Evolutionary conservation across 2,797 vertebrate genomes (phyloP), one percentile per base, ranked within the genome.

Genomic region (Clarias fuscus): DNA sequence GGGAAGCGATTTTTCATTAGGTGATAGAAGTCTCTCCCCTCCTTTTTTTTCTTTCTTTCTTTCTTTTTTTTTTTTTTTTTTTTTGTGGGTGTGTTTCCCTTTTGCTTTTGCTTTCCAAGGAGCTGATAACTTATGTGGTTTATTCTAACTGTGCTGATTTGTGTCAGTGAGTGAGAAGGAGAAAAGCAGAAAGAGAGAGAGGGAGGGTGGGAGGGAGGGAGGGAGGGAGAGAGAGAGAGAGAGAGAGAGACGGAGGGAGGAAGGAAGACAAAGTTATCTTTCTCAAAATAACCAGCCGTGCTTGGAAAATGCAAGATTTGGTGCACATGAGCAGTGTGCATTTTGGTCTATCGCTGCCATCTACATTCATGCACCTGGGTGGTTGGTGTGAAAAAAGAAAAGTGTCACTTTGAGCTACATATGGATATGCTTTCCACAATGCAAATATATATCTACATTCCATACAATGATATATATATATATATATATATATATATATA

Each of bases 1-100:
- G 97, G 97, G 95, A 96, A 97, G 97, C 97, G 98, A 97, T 98
- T 99, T 98, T 99, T 98, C 97, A 98, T 99, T 98, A 99, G 98
- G 97, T 97, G 97, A 99, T 99, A 98, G 97, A 99, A 98, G 97
- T 96, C 96, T 96, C 91, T 91, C 85, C 18, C 85, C 90, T 88
- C 91, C 88, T 48, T 48, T 48, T 48, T 48, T 48, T 86, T 88
- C 87, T 18, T 3, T 67, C 17, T 30, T n/a, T 92, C 89, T 89
- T 88, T 86, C 95, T 96, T 78, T 86, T 67, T 67, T 62, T 20
- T 53, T 95, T 95, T 96, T 33, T 2, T 33, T 84, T 87, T 83
- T 67, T 79, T 7, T 37, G 61, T 53, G 61, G 61, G 72, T 67
- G 62, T 82, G 64, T 81, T 81, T 81, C 62, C 22, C 79, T 81